Evolutionary conservation across 2,113 vertebrate species (phyloP).

Genomic region (Muntiacus muntjak): DNA sequence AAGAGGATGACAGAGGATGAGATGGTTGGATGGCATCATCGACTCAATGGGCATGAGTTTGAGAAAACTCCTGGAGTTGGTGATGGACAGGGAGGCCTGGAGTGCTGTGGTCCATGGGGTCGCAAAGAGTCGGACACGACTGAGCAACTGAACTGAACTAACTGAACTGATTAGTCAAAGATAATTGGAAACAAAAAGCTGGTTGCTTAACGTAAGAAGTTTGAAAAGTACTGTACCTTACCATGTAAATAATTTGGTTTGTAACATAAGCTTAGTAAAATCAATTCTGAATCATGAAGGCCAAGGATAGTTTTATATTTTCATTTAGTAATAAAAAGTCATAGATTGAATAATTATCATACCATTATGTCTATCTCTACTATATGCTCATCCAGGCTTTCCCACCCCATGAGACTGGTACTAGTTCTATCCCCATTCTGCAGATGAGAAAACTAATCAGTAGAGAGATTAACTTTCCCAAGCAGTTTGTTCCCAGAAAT

Average conservation of each 20-base stretch:
- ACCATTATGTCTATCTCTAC: neutral
- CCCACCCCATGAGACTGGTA: neutral
- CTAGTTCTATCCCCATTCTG: neutral
- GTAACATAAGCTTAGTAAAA: neutral
- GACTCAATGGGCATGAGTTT: neutral
- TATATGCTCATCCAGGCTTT: neutral
- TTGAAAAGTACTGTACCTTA: neutral
- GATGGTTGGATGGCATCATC: neutral
- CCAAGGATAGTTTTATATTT: neutral
- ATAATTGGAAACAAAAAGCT: neutral
- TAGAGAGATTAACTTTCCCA: neutral
- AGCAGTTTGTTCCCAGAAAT: neutral
- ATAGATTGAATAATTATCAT: neutral
- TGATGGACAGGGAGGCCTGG: neutral
- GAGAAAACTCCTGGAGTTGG: neutral
- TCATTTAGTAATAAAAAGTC: neutral
- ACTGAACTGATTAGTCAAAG: neutral
- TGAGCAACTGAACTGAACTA: neutral
- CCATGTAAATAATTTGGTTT: neutral
- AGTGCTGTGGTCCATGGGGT: neutral
- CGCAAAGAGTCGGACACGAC: neutral
- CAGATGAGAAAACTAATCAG: neutral
- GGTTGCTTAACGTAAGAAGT: neutral
- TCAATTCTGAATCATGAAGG: neutral
- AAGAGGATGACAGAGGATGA: neutral